These are phyloP conservation scores for Lutjanus argentimaculatus DNA, from an alignment of 2,797 vertebrate genomes.

Conservation along the genomic window DNA sequence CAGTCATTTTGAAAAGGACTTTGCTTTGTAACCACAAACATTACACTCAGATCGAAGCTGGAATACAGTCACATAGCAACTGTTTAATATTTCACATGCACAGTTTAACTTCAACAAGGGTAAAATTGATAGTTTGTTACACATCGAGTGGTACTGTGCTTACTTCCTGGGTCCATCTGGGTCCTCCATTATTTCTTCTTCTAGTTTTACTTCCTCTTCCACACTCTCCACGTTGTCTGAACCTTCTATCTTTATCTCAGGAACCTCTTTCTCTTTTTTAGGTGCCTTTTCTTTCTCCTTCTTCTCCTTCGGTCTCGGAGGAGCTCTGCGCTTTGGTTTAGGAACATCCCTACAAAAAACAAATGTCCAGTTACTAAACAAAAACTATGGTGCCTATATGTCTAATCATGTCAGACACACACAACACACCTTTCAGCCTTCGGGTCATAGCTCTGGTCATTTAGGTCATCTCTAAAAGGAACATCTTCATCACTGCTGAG, in stretches of 20 bases:
- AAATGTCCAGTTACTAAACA: not conserved
- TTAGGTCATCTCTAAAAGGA: conserved; percentile 95
- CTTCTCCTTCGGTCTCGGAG: conserved; percentile 89
- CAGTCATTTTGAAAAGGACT: not conserved
- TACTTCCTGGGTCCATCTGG: conserved; percentile 95
- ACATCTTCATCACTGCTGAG: conserved; percentile 95
- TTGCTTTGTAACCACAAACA: not conserved
- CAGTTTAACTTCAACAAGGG: not conserved
- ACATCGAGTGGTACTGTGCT: conserved; percentile 64
- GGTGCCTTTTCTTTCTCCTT: conserved; percentile 91
- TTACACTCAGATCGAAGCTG: not conserved
- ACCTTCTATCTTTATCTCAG: conserved; percentile 92
- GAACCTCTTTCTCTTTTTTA: conserved; percentile 87
- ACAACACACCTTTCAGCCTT: conserved; percentile 90
- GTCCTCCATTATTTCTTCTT: conserved; percentile 90
- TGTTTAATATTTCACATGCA: not conserved
- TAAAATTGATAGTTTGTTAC: not conserved
- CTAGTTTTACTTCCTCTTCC: conserved; percentile 88
- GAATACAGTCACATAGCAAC: not conserved
- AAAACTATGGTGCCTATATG: not conserved
- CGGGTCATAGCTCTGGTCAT: conserved; percentile 97
- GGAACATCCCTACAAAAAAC: conserved; percentile 86
- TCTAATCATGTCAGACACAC: not conserved
- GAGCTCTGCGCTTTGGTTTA: conserved; percentile 91
- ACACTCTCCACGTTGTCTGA: conserved; percentile 73